Percentiles rank a stretch among this genome's conserved stretches.
Conservation (phyloP, 2,113 vertebrate species). For the Mola mola region DNA sequence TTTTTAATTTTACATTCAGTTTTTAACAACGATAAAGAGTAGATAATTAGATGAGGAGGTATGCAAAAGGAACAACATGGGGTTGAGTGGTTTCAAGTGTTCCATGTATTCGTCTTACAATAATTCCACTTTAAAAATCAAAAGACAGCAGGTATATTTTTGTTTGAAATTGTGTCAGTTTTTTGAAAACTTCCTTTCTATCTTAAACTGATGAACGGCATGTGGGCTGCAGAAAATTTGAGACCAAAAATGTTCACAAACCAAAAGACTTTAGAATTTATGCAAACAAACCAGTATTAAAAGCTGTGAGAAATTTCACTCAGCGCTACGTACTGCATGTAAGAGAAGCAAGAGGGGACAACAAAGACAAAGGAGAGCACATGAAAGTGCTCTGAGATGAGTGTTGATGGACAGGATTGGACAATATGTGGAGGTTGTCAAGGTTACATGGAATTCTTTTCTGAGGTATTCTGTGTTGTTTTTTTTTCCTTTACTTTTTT, state of each 20-base stretch:
- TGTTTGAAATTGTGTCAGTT: neutral
- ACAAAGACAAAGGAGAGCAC: neutral
- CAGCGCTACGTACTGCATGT: constrained; percentile 34
- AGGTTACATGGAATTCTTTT: constrained; percentile 79
- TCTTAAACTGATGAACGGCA: neutral
- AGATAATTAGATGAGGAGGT: constrained; percentile 60
- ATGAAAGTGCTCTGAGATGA: constrained; percentile 41
- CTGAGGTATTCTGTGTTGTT: constrained; percentile 85
- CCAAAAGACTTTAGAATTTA: constrained; percentile 21
- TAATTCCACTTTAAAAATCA: constrained; percentile 30
- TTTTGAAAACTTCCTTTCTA: neutral
- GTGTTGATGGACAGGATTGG: constrained; percentile 44
- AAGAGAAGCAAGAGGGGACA: constrained; percentile 2
- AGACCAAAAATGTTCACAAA: constrained; percentile 31
- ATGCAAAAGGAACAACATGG: constrained; percentile 33
- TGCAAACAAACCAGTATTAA: constrained; percentile 15
- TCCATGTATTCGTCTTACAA: constrained; percentile 32
- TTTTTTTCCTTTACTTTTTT: constrained; percentile 65
- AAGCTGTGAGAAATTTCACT: constrained; percentile 51
- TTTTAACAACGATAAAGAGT: constrained; percentile 72
- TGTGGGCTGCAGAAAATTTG: constrained; percentile 23
- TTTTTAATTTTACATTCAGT: constrained; percentile 76
- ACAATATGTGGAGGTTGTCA: constrained; percentile 70
- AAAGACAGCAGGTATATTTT: neutral
- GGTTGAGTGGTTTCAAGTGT: constrained; percentile 52